phyloP scores from a whole-genome alignment of 2,113 vertebrate genomes.

The Dasyprocta punctata region DNA sequence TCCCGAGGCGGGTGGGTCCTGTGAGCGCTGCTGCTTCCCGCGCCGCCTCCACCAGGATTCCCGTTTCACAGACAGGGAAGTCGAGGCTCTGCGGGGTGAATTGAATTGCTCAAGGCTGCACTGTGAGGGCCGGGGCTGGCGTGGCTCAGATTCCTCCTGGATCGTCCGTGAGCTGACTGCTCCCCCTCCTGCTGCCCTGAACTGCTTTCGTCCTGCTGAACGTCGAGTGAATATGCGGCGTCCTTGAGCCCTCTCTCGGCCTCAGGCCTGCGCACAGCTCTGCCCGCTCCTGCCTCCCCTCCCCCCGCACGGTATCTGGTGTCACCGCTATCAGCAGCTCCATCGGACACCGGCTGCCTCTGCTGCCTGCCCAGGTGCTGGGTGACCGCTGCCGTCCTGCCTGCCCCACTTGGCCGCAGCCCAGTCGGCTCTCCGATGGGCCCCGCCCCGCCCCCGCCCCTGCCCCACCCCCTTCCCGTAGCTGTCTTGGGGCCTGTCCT shows the following conservation, averaged over 20 bases:
- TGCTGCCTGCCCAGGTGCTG: conserved; percentile 14
- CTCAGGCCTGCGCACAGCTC: neutral
- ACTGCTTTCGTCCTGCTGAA: neutral
- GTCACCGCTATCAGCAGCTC: conserved; percentile 64
- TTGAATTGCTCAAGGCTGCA: neutral
- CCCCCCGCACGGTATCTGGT: conserved; percentile 44
- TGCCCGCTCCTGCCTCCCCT: neutral
- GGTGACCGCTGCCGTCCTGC: conserved; percentile 46
- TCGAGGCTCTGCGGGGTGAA: neutral
- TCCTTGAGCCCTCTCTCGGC: neutral
- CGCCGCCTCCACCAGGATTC: no score
- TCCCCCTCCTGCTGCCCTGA: neutral
- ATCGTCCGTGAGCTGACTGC: neutral
- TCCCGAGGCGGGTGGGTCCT: neutral
- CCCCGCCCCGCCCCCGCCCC: neutral
- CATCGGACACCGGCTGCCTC: conserved; percentile 64
- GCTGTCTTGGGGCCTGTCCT: neutral
- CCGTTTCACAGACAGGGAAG: neutral
- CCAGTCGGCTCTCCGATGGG: neutral
- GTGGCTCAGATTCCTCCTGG: neutral
- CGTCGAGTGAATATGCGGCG: neutral
- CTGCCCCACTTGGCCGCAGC: conserved; percentile 67
- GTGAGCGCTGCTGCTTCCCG: neutral
- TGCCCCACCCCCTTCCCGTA: neutral
- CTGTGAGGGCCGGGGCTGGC: neutral